These are phyloP conservation scores for Himalopsyche anomala DNA, from an alignment of 2,888 invertebrate species.

Conservation along the genomic window DNA sequence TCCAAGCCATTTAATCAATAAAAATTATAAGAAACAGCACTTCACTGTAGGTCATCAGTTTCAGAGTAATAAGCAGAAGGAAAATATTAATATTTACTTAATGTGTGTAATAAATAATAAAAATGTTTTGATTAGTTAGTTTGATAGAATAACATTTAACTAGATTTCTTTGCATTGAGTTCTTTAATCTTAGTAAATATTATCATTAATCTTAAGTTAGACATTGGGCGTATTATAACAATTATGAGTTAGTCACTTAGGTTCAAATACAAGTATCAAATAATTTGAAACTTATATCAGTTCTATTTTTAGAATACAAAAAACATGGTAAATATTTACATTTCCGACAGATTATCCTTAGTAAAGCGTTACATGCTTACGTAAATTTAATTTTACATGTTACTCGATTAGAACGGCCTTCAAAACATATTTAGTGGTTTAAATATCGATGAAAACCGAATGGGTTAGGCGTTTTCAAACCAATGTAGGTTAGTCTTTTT, in stretches of 20 bases:
- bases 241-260: not conserved
- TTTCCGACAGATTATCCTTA: not conserved
- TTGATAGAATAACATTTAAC: too few relatives aligned
- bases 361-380: not conserved
- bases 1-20: too few relatives aligned
- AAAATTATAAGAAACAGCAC: too few relatives aligned
- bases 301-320: slow-evolving; percentile 36
- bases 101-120: too few relatives aligned
- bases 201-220: too few relatives aligned
- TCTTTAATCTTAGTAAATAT: too few relatives aligned
- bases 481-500: not conserved
- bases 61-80: too few relatives aligned
- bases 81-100: too few relatives aligned
- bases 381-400: not conserved
- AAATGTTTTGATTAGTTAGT: too few relatives aligned
- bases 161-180: too few relatives aligned
- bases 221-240: not conserved
- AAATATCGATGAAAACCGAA: not conserved
- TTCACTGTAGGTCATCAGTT: too few relatives aligned
- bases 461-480: not conserved
- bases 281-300: not conserved
- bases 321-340: slow-evolving; percentile 27
- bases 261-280: too few relatives aligned
- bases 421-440: not conserved
- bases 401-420: not conserved